Conservation (phyloP, 2,797 vertebrate genomes). For the Pelobates cultripes region DNA sequence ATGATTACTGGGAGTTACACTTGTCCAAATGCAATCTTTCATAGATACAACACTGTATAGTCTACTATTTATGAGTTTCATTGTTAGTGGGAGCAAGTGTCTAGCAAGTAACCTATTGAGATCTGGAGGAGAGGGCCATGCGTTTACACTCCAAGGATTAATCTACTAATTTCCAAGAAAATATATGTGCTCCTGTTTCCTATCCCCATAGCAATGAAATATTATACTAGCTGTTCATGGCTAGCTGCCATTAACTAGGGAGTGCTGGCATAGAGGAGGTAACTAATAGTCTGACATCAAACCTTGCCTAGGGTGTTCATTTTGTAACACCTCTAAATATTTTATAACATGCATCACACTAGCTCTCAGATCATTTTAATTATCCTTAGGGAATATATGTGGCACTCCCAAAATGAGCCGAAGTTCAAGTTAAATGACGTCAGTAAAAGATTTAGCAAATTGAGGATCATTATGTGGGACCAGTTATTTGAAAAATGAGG, state of each 20-base stretch:
- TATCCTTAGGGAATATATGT: constrained; percentile 33
- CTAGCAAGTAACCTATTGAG: too few relatives aligned
- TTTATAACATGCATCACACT: constrained; percentile 28
- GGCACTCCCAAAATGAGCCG: constrained; percentile 36
- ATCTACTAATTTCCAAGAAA: constrained; percentile 18
- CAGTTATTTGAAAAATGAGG: constrained; percentile 58
- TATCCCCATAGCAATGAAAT: constrained; percentile 55
- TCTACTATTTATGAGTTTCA: too few relatives aligned
- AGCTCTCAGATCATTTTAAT: constrained; percentile 43
- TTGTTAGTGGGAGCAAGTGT: too few relatives aligned
- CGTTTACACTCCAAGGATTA: not conserved
- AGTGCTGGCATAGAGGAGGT: constrained; percentile 62
- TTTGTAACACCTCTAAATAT: constrained; percentile 39
- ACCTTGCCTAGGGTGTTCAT: constrained; percentile 62
- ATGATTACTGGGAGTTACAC: too few relatives aligned
- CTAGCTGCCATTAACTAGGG: constrained; percentile 1
- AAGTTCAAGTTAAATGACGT: constrained; percentile 60
- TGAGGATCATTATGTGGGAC: constrained; percentile 57
- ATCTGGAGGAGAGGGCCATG: not conserved
- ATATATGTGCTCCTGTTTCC: not conserved
- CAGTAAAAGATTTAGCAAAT: constrained; percentile 51
- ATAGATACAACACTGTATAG: too few relatives aligned
- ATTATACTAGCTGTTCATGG: constrained; percentile 23
- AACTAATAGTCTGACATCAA: constrained; percentile 65
- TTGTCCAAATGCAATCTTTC: too few relatives aligned